Percentiles rank a stretch among this genome's conserved stretches.
Evolutionary conservation across 2,888 invertebrate genomes (phyloP).

Genomic region (Dryadula phaetusa): DNA sequence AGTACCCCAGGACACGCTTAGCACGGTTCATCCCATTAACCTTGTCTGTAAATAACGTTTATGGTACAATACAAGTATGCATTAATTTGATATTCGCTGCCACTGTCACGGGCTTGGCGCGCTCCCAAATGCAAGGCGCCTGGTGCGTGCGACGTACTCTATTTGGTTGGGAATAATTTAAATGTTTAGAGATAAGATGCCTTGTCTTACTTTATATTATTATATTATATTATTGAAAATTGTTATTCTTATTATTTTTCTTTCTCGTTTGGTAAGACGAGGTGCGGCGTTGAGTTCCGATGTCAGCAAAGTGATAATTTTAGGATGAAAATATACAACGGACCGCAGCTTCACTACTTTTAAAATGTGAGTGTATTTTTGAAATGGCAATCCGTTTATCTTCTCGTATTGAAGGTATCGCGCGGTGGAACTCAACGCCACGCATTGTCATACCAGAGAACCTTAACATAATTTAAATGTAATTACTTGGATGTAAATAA

Average conservation of each 20-base stretch:
- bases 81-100: conserved; percentile 44
- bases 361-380: too few relatives aligned
- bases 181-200: conserved; percentile 31
- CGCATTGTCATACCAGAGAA: too few relatives aligned
- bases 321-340: too few relatives aligned
- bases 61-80: conserved; percentile 40
- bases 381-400: too few relatives aligned
- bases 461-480: too few relatives aligned
- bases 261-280: neutral
- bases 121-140: conserved; percentile 43
- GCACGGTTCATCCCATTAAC: conserved; percentile 27
- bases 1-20: neutral
- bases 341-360: too few relatives aligned
- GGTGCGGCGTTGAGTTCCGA: neutral
- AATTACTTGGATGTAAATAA: too few relatives aligned
- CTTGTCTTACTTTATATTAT: neutral
- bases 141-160: conserved; percentile 45
- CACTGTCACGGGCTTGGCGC: conserved; percentile 41
- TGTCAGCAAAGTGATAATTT: too few relatives aligned
- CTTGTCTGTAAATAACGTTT: conserved; percentile 42
- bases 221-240: too few relatives aligned
- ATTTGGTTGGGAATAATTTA: conserved; percentile 42
- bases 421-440: too few relatives aligned
- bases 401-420: too few relatives aligned
- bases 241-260: too few relatives aligned